These are phyloP conservation scores for Papilio polyxenes DNA, from an alignment of 1,140 invertebrate species.

Conservation along the genomic window DNA sequence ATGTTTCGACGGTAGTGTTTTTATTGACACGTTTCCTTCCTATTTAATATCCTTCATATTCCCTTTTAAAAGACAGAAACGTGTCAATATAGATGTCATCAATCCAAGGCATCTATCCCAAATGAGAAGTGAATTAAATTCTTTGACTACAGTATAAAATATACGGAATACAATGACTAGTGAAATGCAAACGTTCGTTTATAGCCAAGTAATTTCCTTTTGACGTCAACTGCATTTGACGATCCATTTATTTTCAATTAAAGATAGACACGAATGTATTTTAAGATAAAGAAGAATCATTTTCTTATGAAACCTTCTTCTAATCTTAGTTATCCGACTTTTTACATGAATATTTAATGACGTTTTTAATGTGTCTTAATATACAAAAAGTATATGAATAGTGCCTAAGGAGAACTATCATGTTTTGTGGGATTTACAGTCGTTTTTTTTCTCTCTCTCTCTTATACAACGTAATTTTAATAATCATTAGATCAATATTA, in stretches of 20 bases:
- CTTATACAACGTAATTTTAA: neutral
- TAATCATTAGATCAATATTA: neutral
- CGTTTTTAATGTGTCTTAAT: neutral
- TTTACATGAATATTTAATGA: neutral
- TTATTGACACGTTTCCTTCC: too few relatives aligned
- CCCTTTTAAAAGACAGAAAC: too few relatives aligned
- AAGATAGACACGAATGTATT: neutral
- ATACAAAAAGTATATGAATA: too few relatives aligned
- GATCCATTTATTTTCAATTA: neutral
- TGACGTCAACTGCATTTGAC: constrained; percentile 15
- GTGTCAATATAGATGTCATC: too few relatives aligned
- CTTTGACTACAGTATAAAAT: too few relatives aligned
- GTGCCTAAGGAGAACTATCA: too few relatives aligned
- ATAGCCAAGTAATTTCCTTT: neutral
- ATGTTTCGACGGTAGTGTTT: too few relatives aligned
- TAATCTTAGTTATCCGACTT: neutral
- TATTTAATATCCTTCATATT: too few relatives aligned
- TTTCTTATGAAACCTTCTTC: neutral
- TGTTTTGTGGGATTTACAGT: too few relatives aligned
- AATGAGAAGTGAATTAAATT: too few relatives aligned
- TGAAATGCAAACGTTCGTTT: neutral
- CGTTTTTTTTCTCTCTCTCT: too few relatives aligned
- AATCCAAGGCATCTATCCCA: too few relatives aligned
- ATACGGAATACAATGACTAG: neutral
- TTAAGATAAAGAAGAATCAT: neutral